phyloP scores from a whole-genome alignment of 2,797 vertebrate genomes.

The Micromesistius poutassou region DNA sequence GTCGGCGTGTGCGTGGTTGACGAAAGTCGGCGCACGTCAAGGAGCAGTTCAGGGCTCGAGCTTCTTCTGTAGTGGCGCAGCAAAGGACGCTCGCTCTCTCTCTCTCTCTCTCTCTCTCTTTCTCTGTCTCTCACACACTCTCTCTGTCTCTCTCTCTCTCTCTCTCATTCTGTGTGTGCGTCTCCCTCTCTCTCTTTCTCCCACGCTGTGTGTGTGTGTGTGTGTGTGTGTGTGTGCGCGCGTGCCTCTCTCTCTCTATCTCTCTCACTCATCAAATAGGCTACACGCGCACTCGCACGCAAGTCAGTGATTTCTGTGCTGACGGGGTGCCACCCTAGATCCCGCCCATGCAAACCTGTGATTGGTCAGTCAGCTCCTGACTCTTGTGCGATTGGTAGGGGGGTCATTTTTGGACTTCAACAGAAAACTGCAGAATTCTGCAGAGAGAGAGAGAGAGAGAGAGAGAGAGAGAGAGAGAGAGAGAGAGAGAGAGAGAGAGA shows the following conservation, averaged over 20 bases:
- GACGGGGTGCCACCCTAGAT: slow-evolving; percentile 32
- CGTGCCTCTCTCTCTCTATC: too few relatives aligned
- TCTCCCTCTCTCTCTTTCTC: too few relatives aligned
- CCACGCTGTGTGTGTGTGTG: too few relatives aligned
- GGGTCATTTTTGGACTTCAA: slow-evolving; percentile 28
- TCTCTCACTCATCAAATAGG: neutral
- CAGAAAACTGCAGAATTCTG: slow-evolving; percentile 27
- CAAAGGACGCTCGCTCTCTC: neutral
- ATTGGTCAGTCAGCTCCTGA: slow-evolving; percentile 40
- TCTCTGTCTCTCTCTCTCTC: neutral
- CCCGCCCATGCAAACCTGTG: slow-evolving; percentile 35
- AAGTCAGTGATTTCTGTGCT: slow-evolving; percentile 39
- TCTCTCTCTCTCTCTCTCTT: neutral
- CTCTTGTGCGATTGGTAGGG: slow-evolving; percentile 25
- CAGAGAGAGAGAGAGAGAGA: slow-evolving; percentile 28
- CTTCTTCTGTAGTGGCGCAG: neutral
- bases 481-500: slow-evolving; percentile 10
- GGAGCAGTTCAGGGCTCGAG: neutral
- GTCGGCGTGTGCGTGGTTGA: neutral
- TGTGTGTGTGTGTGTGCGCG: too few relatives aligned
- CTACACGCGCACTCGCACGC: neutral
- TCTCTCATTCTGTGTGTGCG: slow-evolving; percentile 1
- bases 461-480: neutral
- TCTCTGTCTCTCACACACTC: neutral
- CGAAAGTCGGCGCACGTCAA: neutral